These are phyloP conservation scores for Pheosia tremula DNA, from an alignment of 2,888 invertebrate genomes.

Conservation along the genomic window DNA sequence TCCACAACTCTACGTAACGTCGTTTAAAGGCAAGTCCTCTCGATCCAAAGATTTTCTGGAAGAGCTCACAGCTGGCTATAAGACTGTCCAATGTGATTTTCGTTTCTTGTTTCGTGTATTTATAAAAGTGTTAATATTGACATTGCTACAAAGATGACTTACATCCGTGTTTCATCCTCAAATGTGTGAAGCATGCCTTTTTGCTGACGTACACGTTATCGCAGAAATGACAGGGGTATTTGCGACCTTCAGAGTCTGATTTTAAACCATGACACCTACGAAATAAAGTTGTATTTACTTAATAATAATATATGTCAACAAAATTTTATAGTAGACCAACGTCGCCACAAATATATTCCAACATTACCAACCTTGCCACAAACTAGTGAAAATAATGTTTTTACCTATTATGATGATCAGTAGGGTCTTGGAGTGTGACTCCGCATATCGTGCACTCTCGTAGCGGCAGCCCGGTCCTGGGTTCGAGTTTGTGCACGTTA, in stretches of 20 bases:
- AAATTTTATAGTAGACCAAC: neutral
- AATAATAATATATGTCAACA: neutral
- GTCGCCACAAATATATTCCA: no score
- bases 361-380: no score
- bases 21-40: no score
- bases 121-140: no score
- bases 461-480: slow-evolving; percentile 50
- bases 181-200: slow-evolving; percentile 78
- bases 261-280: slow-evolving; percentile 65
- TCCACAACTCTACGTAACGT: no score
- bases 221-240: slow-evolving; percentile 76
- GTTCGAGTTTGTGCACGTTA: slow-evolving; percentile 59
- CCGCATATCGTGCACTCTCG: slow-evolving; percentile 66
- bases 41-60: no score
- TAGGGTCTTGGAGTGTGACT: slow-evolving; percentile 53
- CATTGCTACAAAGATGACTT: slow-evolving; percentile 31
- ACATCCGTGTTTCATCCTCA: slow-evolving; percentile 78
- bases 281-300: neutral
- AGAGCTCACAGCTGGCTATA: no score
- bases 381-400: neutral
- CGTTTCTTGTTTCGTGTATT: no score
- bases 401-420: slow-evolving; percentile 64
- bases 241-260: slow-evolving; percentile 56
- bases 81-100: no score
- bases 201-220: slow-evolving; percentile 73